Evolutionary conservation across 2,797 vertebrate species (phyloP).

Genomic region (Borostomias antarcticus): DNA sequence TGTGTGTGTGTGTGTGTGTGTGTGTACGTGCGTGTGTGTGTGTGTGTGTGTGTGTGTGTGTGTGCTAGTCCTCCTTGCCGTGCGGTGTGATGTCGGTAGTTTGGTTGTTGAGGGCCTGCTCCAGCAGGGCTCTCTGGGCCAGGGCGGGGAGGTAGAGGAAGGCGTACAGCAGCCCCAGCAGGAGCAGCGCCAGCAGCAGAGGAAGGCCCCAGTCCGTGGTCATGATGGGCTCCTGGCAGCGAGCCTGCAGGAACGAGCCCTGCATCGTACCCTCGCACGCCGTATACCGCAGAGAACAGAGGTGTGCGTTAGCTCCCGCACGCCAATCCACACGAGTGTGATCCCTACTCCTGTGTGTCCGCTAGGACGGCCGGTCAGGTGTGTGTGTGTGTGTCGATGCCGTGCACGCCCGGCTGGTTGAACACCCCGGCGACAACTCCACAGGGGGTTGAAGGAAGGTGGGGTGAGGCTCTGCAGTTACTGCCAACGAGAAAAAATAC

Average conservation of each 20-base stretch:
- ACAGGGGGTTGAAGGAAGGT: not conserved
- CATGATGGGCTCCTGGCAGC: conserved; percentile 75
- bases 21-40: conserved; percentile 5
- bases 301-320: not conserved
- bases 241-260: conserved; percentile 76
- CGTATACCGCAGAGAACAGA: not conserved
- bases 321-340: not conserved
- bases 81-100: conserved; percentile 35
- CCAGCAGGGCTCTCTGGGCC: conserved; percentile 69
- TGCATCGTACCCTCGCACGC: conserved; percentile 40
- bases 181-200: conserved; percentile 71
- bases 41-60: not conserved
- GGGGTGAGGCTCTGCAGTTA: too few species aligned
- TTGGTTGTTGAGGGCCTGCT: conserved; percentile 65
- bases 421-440: not conserved
- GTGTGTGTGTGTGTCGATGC: too few species aligned
- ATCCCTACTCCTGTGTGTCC: not conserved
- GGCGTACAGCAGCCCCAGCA: conserved; percentile 71
- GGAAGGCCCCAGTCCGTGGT: conserved; percentile 75
- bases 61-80: conserved; percentile 32
- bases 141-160: conserved; percentile 77
- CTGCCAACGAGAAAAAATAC: too few species aligned
- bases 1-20: conserved; percentile 1
- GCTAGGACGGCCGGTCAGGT: too few species aligned
- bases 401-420: too few species aligned